A percentile compares a stretch with the other conserved stretches of the same genome.
These are phyloP conservation scores for Drosophila longiperda DNA, from an alignment of 2,888 invertebrate species.

Conservation along the genomic window DNA sequence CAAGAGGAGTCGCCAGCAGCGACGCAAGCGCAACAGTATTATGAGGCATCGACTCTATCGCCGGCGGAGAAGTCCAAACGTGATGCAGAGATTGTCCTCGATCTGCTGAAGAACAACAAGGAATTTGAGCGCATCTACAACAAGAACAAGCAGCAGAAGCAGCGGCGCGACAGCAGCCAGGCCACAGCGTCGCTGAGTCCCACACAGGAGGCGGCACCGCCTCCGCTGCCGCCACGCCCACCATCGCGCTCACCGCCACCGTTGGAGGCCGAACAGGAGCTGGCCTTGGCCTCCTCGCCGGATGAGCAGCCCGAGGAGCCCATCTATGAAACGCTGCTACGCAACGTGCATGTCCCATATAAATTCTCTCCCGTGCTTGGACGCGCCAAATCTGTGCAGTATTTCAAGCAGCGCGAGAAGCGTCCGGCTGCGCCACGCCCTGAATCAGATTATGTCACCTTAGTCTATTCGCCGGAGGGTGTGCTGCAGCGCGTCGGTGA, in stretches of 20 bases:
- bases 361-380: slow-evolving; percentile 84
- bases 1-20: slow-evolving; percentile 38
- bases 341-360: slow-evolving; percentile 85
- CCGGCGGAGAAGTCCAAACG: slow-evolving; percentile 89
- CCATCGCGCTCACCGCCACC: slow-evolving; percentile 84
- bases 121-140: slow-evolving; percentile 92
- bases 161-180: slow-evolving; percentile 82
- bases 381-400: slow-evolving; percentile 82
- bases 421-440: slow-evolving; percentile 74
- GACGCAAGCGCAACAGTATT: slow-evolving; percentile 29
- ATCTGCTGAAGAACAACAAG: slow-evolving; percentile 92
- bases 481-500: slow-evolving; percentile 81
- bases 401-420: slow-evolving; percentile 73
- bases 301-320: slow-evolving; percentile 74
- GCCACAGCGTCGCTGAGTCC: slow-evolving; percentile 54
- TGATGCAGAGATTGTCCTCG: slow-evolving; percentile 88
- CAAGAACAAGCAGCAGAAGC: slow-evolving; percentile 90
- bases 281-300: neutral
- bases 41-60: slow-evolving; percentile 45
- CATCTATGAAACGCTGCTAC: slow-evolving; percentile 83
- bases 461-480: slow-evolving; percentile 82
- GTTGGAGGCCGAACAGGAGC: slow-evolving; percentile 75
- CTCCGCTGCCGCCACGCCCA: slow-evolving; percentile 81
- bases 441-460: slow-evolving; percentile 85
- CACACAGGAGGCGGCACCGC: slow-evolving; percentile 55